Base-by-base conservation (phyloP, 2,888 invertebrate genomes). In the Agrochola lota region DNA sequence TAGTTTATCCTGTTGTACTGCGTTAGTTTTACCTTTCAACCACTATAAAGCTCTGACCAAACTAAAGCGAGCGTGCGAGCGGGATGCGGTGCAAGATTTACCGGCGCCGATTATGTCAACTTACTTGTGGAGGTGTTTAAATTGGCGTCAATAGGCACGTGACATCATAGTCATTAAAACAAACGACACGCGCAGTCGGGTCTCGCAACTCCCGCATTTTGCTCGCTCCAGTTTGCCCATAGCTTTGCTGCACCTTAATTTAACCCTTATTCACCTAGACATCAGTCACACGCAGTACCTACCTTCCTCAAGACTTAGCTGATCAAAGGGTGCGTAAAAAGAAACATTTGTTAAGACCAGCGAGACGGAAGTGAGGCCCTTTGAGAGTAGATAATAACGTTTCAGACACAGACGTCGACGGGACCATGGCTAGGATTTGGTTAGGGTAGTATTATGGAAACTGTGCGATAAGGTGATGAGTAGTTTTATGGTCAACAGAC, bases 381-480 rank as follows among this genome's bases (percentile, higher is more conserved):
- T 95, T 95, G 95, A 94, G 91, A 90, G 90, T 87, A 95, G 95
- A 95, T 96, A 95, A 95, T 95, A 95, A 95, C 93, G 90, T 94
- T 95, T 96, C 96, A 96, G 91, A 78, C 89, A 87, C 95, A 96
- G 95, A 91, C 90, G 88, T 87, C 90, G 86, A 77, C 88, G 82
- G 88, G 85, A 87, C 87, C 74, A 72, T 85, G 90, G 87, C 86
- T 88, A 87, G 91, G 91, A 91, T 93, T 93, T 93, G 74, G 74
- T 85, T 87, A 77, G 81, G 81, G 73, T 72, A 30, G 77, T 92
- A 93, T 93, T 92, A 80, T 84, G 67, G 55, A 81, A 71, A 69
- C n/a, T 71, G 11, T 60, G 60, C 77, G 87, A 83, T 72, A 86
- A 26, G 8, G 12, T 64, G 7, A 40, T 57, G 77, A 49, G 40